Evolutionary conservation across 2,113 vertebrate genomes (phyloP).

Genomic region (Solenodon paradoxus): DNA sequence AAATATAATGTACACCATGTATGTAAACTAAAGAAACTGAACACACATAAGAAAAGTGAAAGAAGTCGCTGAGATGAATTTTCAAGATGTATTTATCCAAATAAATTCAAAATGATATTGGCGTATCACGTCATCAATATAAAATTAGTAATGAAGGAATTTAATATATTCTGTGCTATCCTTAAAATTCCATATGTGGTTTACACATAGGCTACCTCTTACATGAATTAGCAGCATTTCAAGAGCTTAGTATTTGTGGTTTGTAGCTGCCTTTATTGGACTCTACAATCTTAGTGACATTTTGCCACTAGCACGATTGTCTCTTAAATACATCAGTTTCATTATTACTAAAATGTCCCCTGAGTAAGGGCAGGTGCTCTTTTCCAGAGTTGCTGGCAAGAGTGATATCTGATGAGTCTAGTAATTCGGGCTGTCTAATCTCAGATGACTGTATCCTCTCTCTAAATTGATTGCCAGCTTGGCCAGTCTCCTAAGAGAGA

Average conservation of each 20-base stretch:
- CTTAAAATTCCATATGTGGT: background rate
- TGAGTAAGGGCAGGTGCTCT: slow-evolving; percentile 6
- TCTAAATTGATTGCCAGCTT: background rate
- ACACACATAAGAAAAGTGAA: background rate
- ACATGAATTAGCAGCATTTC: background rate
- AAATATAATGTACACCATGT: background rate
- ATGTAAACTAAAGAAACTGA: background rate
- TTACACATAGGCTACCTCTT: background rate
- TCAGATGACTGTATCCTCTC: background rate
- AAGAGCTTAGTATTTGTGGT: background rate
- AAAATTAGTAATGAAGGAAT: background rate
- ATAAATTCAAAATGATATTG: background rate
- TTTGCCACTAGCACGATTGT: background rate
- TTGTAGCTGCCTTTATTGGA: background rate
- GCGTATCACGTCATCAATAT: background rate
- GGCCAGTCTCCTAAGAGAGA: slow-evolving; percentile 17
- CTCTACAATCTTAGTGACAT: background rate
- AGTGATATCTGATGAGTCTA: background rate
- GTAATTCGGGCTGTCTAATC: background rate
- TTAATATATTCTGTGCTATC: background rate
- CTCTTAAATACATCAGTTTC: slow-evolving; percentile 25
- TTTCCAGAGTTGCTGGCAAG: slow-evolving; percentile 31
- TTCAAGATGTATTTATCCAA: background rate
- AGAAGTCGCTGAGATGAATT: background rate
- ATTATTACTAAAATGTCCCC: slow-evolving; percentile 32